Evolutionary conservation across 2,113 vertebrate genomes (phyloP).

Genomic region (Gopherus evgoodei): DNA sequence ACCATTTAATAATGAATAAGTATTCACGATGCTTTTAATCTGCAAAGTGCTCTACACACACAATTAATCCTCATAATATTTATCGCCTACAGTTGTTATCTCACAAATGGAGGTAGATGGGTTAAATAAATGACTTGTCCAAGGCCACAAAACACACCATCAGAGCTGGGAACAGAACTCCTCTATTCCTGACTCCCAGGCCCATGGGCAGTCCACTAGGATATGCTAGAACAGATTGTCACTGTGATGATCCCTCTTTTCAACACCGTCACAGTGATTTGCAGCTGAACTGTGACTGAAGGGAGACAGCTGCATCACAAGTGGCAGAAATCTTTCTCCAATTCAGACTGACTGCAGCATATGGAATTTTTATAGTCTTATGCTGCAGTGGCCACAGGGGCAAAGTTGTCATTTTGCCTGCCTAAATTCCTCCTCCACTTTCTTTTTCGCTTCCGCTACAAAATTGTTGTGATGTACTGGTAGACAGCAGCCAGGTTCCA

Average conservation of each 20-base stretch:
- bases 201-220: neutral
- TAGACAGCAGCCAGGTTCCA: neutral
- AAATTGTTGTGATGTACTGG: neutral
- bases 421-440: neutral
- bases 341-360: neutral
- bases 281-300: neutral
- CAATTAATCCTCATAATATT: neutral
- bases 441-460: neutral
- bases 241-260: neutral
- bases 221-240: neutral
- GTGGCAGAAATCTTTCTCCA: neutral
- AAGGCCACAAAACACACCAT: neutral
- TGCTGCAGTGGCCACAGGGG: neutral
- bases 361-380: neutral
- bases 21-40: neutral
- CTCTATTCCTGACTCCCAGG: neutral
- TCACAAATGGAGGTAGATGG: fast-evolving
- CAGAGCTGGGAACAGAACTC: neutral
- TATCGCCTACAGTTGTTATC: neutral
- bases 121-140: neutral
- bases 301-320: neutral
- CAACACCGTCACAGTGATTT: neutral
- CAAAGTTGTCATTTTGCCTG: neutral
- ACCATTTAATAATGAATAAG: neutral
- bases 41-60: neutral